Conservation (phyloP, 2,113 vertebrate species). For the Erpornis zantholeuca region DNA sequence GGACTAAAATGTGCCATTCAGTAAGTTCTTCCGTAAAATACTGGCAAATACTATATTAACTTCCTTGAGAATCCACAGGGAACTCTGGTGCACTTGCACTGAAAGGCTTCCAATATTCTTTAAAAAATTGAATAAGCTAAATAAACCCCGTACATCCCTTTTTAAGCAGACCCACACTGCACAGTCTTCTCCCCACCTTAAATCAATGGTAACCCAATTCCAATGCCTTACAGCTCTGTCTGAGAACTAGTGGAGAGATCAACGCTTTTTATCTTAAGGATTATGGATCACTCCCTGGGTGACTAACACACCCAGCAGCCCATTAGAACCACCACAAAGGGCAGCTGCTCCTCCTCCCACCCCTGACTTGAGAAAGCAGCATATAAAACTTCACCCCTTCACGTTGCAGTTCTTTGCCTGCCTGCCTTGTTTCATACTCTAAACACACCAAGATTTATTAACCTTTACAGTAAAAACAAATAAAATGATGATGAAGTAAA, state of each 20-base stretch:
- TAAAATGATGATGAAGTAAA: constrained; percentile 79
- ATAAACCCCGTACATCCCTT: constrained; percentile 25
- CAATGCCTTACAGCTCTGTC: constrained; percentile 58
- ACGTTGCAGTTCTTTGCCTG: background rate
- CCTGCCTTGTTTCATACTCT: constrained; percentile 64
- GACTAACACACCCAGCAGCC: constrained; percentile 37
- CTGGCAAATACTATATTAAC: background rate
- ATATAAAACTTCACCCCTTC: constrained; percentile 28
- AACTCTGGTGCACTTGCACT: background rate
- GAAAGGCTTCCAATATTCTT: constrained; percentile 35
- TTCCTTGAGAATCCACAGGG: background rate
- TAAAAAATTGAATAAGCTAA: constrained; percentile 42
- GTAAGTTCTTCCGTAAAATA: background rate
- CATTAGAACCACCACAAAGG: constrained; percentile 50
- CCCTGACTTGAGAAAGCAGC: constrained; percentile 30
- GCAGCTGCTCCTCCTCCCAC: background rate
- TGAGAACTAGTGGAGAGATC: constrained; percentile 62
- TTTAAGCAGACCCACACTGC: constrained; percentile 31
- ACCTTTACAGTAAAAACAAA: constrained; percentile 86
- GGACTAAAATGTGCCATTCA: background rate
- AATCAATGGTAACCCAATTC: constrained; percentile 74
- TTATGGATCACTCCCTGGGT: constrained; percentile 50
- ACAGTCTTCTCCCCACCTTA: background rate
- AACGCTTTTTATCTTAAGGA: constrained; percentile 67
- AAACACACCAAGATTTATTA: constrained; percentile 77